A percentile compares a stretch with the other conserved stretches of the same genome.
These are phyloP conservation scores for Dryomyza anilis DNA, from an alignment of 2,888 invertebrate genomes.

Conservation along the genomic window DNA sequence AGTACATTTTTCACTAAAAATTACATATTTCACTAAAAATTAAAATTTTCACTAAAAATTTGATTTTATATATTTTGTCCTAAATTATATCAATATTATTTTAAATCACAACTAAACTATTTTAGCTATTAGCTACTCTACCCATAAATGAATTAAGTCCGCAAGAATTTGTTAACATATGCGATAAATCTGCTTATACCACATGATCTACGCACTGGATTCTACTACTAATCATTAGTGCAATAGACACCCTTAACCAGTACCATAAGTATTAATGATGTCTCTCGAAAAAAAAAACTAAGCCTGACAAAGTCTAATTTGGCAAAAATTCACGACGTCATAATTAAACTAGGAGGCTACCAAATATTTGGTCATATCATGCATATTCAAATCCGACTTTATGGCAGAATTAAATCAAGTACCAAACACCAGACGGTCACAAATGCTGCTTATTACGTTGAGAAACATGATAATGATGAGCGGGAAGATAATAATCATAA, in stretches of 20 bases:
- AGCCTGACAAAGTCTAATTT: conserved; percentile 33
- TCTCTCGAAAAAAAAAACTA: conserved; percentile 10
- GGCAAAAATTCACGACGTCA: conserved; percentile 14
- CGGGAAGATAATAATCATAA: not conserved
- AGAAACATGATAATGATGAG: not conserved
- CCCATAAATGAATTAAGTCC: too few species aligned
- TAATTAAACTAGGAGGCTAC: conserved; percentile 15
- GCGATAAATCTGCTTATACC: conserved; percentile 31
- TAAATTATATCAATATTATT: too few species aligned
- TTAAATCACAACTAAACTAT: not conserved
- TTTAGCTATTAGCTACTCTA: not conserved
- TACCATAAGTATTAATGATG: too few species aligned
- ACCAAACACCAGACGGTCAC: conserved; percentile 16
- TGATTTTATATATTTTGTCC: too few species aligned
- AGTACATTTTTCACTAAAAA: too few species aligned
- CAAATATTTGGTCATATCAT: conserved; percentile 32
- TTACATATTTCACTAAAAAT: too few species aligned
- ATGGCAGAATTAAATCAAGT: conserved; percentile 30
- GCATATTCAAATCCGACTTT: conserved; percentile 33
- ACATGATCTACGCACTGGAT: too few species aligned
- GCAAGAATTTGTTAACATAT: conserved; percentile 29
- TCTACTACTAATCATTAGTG: too few species aligned
- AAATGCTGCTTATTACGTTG: too few species aligned
- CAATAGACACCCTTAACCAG: too few species aligned
- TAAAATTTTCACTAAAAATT: too few species aligned